Percentiles rank a stretch among this genome's conserved stretches.
phyloP scores from a whole-genome alignment of 1,140 invertebrate species.

The Drosophila ohnishii region DNA sequence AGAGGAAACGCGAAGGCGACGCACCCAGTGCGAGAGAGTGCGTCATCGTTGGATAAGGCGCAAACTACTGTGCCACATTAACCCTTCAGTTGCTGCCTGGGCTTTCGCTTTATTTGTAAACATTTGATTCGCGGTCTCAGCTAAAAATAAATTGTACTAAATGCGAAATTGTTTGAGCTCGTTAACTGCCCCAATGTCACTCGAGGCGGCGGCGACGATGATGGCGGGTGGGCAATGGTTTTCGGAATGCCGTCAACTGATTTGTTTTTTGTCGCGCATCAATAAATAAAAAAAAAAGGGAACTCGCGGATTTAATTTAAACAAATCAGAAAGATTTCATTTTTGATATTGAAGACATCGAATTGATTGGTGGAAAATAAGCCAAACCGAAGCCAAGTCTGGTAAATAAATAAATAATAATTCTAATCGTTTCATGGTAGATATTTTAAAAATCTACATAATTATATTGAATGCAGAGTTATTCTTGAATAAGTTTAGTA shows the following conservation, averaged over 20 bases:
- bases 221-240: background rate
- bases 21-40: constrained; percentile 14
- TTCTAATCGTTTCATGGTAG: background rate
- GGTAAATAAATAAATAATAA: background rate
- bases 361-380: constrained; percentile 2
- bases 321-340: constrained; percentile 6
- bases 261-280: constrained; percentile 50
- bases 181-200: constrained; percentile 34
- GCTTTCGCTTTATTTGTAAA: constrained; percentile 42
- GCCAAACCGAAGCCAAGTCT: background rate
- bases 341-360: background rate
- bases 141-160: constrained; percentile 53
- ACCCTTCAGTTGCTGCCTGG: constrained; percentile 30
- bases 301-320: background rate
- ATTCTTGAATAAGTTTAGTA: background rate
- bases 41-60: constrained; percentile 23
- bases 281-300: constrained; percentile 38
- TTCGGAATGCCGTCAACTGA: constrained; percentile 40
- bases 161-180: constrained; percentile 59
- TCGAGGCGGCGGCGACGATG: background rate
- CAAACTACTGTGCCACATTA: constrained; percentile 21
- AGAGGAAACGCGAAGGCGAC: background rate
- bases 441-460: background rate
- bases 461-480: background rate
- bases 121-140: constrained; percentile 28